These are phyloP conservation scores for Hormiphora californensis DNA, from an alignment of 37 sponge, comb jelly and placozoan species.

Conservation along the genomic window DNA sequence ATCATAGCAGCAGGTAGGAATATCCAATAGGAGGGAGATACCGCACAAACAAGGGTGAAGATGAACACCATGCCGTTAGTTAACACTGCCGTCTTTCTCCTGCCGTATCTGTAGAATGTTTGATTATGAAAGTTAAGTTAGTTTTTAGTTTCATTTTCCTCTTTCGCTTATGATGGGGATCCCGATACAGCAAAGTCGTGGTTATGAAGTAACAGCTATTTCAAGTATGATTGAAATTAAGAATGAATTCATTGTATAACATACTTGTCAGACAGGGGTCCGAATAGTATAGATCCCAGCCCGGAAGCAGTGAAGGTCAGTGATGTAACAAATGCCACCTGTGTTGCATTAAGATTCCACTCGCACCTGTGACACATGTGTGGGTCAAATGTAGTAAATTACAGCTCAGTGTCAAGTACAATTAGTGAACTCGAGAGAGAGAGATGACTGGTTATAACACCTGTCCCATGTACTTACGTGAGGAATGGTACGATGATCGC, in stretches of 20 bases:
- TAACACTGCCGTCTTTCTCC: not conserved
- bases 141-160: too few relatives aligned
- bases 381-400: not conserved
- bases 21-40: not conserved
- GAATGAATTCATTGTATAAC: not conserved
- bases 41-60: not conserved
- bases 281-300: not conserved
- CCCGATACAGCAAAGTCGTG: not conserved
- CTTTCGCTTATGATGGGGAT: too few relatives aligned
- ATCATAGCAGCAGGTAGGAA: not conserved
- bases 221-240: not conserved
- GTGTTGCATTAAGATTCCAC: not conserved
- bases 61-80: not conserved
- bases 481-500: not conserved
- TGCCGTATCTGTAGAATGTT: not conserved
- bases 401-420: too few relatives aligned
- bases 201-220: not conserved
- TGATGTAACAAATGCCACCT: not conserved
- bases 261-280: slow-evolving; percentile 25
- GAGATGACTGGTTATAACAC: not conserved
- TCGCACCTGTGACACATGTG: not conserved
- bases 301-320: not conserved
- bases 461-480: not conserved
- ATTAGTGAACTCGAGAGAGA: not conserved
- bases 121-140: not conserved